Percentiles rank a stretch among this genome's conserved stretches.
phyloP scores from a whole-genome alignment of 2,888 invertebrate genomes.

The Resseliella maxima region DNA sequence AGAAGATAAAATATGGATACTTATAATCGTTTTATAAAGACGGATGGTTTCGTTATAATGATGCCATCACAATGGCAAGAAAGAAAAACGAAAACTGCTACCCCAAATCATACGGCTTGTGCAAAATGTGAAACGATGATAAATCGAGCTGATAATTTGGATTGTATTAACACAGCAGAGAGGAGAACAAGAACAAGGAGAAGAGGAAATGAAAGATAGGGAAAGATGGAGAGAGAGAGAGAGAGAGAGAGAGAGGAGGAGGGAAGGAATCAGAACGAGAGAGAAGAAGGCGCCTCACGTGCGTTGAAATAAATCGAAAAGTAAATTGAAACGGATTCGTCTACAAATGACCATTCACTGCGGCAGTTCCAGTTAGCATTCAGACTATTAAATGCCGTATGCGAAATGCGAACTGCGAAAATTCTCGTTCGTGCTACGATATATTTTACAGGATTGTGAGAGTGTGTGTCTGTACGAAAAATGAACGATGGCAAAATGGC shows the following conservation, averaged over 20 bases:
- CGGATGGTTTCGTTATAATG: conserved; percentile 27
- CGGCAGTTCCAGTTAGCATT: too few relatives aligned
- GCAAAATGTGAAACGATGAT: conserved; percentile 40
- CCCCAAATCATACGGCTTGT: neutral
- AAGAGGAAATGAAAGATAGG: neutral
- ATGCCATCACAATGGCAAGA: conserved; percentile 20
- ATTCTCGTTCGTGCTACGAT: too few relatives aligned
- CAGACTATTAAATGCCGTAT: too few relatives aligned
- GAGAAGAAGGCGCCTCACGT: neutral
- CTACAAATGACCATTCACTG: conserved; percentile 39
- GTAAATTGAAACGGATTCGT: conserved; percentile 49
- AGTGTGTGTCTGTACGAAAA: conserved; percentile 23
- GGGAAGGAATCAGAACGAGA: neutral
- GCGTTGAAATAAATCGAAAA: conserved; percentile 37
- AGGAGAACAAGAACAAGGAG: too few relatives aligned
- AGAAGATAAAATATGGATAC: conserved; percentile 30
- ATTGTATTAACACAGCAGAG: conserved; percentile 12
- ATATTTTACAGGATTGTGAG: too few relatives aligned
- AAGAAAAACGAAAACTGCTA: neutral
- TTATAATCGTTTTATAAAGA: conserved; percentile 46
- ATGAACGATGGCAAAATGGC: conserved; percentile 36
- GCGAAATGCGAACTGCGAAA: too few relatives aligned
- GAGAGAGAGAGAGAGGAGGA: neutral
- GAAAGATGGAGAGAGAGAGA: too few relatives aligned
- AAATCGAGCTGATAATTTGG: conserved; percentile 53